phyloP scores from a whole-genome alignment of 2,797 vertebrate species.

The Neosilurus mollespiculum region DNA sequence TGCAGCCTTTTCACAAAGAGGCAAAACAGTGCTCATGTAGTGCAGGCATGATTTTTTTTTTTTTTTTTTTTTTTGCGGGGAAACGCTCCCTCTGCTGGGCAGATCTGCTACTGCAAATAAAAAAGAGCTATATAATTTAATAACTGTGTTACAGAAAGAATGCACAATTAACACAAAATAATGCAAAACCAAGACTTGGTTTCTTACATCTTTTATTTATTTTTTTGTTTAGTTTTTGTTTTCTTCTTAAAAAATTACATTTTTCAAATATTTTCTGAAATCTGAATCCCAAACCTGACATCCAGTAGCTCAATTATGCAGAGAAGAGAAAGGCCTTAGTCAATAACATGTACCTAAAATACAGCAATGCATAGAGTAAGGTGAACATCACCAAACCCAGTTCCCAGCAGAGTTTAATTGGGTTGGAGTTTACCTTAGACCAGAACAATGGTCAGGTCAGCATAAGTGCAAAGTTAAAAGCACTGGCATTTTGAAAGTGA shows the following conservation, averaged over 20 bases:
- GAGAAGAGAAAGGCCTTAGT: slow-evolving; percentile 61
- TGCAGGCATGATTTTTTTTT: too few relatives aligned
- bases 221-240: slow-evolving; percentile 58
- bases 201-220: slow-evolving; percentile 44
- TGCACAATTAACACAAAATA: background rate
- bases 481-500: slow-evolving; percentile 63
- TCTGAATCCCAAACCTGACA: slow-evolving; percentile 67
- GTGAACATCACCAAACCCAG: slow-evolving; percentile 69
- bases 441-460: slow-evolving; percentile 61
- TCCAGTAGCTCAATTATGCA: slow-evolving; percentile 65
- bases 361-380: slow-evolving; percentile 82
- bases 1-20: background rate
- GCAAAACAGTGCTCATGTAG: background rate
- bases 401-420: slow-evolving; percentile 49
- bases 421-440: slow-evolving; percentile 53
- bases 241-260: slow-evolving; percentile 63
- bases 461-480: slow-evolving; percentile 79
- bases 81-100: slow-evolving; percentile 23
- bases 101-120: slow-evolving; percentile 18
- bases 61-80: too few relatives aligned
- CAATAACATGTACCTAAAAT: slow-evolving; percentile 77
- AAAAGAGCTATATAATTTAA: background rate
- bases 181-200: slow-evolving; percentile 15
- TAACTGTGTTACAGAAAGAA: slow-evolving; percentile 1
- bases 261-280: slow-evolving; percentile 69